A percentile compares a stretch with the other conserved stretches of the same genome.
These are phyloP conservation scores for Aquatica leii DNA, from an alignment of 2,888 invertebrate species.

Conservation along the genomic window DNA sequence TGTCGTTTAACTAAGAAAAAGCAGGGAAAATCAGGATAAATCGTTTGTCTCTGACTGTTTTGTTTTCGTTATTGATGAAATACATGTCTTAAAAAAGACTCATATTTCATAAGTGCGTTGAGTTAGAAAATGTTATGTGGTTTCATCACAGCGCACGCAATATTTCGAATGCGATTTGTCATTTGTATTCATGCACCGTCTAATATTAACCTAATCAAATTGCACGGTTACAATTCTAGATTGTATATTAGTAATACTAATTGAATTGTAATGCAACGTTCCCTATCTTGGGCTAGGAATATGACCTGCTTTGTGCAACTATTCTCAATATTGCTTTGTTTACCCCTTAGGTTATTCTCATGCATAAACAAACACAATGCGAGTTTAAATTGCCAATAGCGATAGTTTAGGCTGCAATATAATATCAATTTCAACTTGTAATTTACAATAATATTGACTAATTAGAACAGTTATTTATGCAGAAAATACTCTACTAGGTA, in stretches of 20 bases:
- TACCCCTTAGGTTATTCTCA: slow-evolving; percentile 39
- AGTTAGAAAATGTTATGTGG: slow-evolving; percentile 29
- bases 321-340: neutral
- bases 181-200: slow-evolving; percentile 1
- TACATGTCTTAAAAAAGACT: slow-evolving; percentile 25
- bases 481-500: too few relatives aligned
- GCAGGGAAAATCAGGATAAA: slow-evolving; percentile 18
- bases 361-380: slow-evolving; percentile 39
- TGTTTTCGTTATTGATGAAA: slow-evolving; percentile 33
- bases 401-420: too few relatives aligned
- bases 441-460: too few relatives aligned
- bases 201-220: slow-evolving; percentile 3
- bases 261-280: slow-evolving; percentile 1
- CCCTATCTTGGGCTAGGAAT: slow-evolving; percentile 1
- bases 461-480: too few relatives aligned
- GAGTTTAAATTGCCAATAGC: slow-evolving; percentile 43
- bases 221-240: neutral
- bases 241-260: neutral
- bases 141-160: slow-evolving; percentile 22
- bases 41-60: slow-evolving; percentile 19
- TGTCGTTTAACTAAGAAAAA: slow-evolving; percentile 4
- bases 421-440: too few relatives aligned
- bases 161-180: slow-evolving; percentile 24
- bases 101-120: slow-evolving; percentile 22
- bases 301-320: slow-evolving; percentile 1